A percentile compares a stretch with the other conserved stretches of the same genome.
Conservation (phyloP, 2,888 invertebrate genomes). For the Lasioglossum calceatum region DNA sequence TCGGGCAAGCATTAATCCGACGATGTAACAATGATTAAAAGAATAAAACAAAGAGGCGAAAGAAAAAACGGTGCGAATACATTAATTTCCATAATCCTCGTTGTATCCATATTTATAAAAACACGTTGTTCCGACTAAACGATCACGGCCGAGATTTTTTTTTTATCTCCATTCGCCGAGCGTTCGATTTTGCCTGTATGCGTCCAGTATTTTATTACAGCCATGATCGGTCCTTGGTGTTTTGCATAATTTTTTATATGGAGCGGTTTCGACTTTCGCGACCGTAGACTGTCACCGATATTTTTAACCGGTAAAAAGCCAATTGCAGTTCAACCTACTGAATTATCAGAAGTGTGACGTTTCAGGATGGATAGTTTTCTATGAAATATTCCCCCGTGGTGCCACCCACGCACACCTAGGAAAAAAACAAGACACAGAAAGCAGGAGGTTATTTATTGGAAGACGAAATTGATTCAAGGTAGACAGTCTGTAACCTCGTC, state of each 20-base stretch:
- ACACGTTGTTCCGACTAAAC: not conserved
- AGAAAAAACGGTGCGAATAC: not conserved
- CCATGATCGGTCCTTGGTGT: constrained; percentile 19
- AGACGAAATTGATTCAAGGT: constrained; percentile 18
- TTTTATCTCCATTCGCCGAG: constrained; percentile 34
- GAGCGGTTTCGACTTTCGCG: constrained; percentile 31
- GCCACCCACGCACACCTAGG: not conserved
- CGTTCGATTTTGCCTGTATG: not conserved
- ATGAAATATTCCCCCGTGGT: not conserved
- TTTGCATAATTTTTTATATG: constrained; percentile 43
- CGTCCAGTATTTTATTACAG: constrained; percentile 28
- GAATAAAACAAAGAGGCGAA: not conserved
- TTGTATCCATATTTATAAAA: constrained; percentile 24
- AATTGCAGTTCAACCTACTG: constrained; percentile 36
- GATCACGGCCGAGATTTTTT: constrained; percentile 1
- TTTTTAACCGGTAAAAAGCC: constrained; percentile 35
- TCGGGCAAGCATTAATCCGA: not conserved
- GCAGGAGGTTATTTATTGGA: not conserved
- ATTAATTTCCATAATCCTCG: constrained; percentile 9
- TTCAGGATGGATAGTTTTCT: constrained; percentile 40
- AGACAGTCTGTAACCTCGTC: constrained; percentile 26
- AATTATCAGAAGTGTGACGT: constrained; percentile 34
- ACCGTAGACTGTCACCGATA: constrained; percentile 43
- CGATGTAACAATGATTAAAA: not conserved
- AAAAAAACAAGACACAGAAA: not conserved